Percentiles rank a stretch among this genome's conserved stretches.
Conservation (phyloP, 2,888 invertebrate species). For the Drosophila emarginata region DNA sequence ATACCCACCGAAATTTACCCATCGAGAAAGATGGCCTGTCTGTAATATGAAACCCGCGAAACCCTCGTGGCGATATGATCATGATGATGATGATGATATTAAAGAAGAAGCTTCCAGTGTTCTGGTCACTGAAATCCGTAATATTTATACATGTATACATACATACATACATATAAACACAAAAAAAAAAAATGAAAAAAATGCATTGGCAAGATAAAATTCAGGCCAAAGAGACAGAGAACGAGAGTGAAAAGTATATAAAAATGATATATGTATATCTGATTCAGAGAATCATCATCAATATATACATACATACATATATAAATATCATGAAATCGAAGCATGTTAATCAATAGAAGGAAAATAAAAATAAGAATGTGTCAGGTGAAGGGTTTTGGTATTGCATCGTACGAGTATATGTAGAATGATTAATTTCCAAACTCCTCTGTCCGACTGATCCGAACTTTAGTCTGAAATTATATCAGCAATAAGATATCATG, state of each 20-base stretch:
- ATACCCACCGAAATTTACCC: constrained; percentile 34
- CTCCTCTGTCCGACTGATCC: not conserved
- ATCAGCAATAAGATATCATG: constrained; percentile 33
- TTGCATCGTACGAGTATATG: not conserved
- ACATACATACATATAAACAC: constrained; percentile 38
- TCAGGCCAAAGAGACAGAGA: constrained; percentile 59
- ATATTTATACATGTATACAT: constrained; percentile 23
- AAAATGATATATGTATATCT: constrained; percentile 20
- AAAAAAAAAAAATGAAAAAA: constrained; percentile 34
- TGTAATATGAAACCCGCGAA: constrained; percentile 56
- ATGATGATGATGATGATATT: not conserved
- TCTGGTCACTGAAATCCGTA: constrained; percentile 35
- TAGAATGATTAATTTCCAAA: not conserved
- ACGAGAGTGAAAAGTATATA: not conserved
- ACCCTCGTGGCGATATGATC: constrained; percentile 6
- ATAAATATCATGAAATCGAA: constrained; percentile 43
- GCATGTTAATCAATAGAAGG: constrained; percentile 13
- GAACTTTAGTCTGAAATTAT: not conserved
- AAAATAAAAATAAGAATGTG: not conserved
- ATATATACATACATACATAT: constrained; percentile 40
- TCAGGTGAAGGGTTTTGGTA: not conserved
- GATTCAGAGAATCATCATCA: constrained; percentile 54
- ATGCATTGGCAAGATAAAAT: constrained; percentile 70
- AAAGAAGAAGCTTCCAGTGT: constrained; percentile 7
- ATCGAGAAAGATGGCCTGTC: constrained; percentile 35